Percentiles rank a stretch among this genome's conserved stretches.
Evolutionary conservation across 2,113 vertebrate genomes (phyloP).

Genomic region (Lycaon pictus): DNA sequence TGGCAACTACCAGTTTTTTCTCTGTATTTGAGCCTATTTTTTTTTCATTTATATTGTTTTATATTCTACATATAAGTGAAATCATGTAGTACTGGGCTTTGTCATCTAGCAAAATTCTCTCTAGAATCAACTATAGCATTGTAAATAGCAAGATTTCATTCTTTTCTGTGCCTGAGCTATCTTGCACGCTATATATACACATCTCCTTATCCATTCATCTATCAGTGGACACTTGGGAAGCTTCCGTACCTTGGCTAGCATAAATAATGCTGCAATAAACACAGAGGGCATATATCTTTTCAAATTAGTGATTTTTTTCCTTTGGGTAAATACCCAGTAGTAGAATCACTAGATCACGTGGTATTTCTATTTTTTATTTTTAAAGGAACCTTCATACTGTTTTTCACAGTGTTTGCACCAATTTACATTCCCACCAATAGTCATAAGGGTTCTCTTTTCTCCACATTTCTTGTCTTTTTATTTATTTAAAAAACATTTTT

Average conservation of each 20-base stretch:
- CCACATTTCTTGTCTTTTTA: not conserved
- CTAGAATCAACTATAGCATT: not conserved
- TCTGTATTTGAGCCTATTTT: not conserved
- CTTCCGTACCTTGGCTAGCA: not conserved
- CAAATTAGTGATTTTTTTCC: not conserved
- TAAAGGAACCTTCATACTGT: not conserved
- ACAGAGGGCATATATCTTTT: not conserved
- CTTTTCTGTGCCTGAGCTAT: not conserved
- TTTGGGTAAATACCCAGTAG: not conserved
- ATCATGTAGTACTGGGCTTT: not conserved
- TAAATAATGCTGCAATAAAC: not conserved
- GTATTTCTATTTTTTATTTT: not conserved
- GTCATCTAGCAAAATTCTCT: not conserved
- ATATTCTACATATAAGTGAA: not conserved
- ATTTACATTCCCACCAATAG: not conserved
- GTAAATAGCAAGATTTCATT: not conserved
- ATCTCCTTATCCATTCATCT: not conserved
- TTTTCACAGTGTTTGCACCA: not conserved
- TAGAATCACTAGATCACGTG: not conserved
- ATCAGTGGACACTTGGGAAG: not conserved
- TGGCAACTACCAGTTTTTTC: not conserved
- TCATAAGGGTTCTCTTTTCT: not conserved
- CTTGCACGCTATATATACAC: not conserved
- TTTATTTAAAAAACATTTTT: not conserved
- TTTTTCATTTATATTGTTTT: not conserved